These are phyloP conservation scores for Trematomus loennbergii DNA, from an alignment of 2,113 vertebrate species.

Conservation along the genomic window DNA sequence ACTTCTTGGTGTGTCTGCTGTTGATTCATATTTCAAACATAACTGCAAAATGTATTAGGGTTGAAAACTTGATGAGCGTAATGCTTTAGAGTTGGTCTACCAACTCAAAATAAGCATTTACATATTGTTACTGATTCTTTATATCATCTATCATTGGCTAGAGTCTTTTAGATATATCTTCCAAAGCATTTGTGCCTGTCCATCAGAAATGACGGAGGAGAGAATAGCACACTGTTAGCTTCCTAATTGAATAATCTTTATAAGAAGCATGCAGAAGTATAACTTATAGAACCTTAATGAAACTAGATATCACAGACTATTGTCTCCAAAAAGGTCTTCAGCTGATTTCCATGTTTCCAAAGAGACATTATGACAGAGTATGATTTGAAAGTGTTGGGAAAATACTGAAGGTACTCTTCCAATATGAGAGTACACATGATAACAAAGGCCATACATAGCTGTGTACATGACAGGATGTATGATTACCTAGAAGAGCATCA, in stretches of 20 bases:
- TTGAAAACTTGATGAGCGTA: conserved; percentile 70
- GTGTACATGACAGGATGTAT: too few relatives aligned
- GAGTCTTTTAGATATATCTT: too few relatives aligned
- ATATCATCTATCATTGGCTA: conserved; percentile 6
- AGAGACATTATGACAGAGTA: background rate
- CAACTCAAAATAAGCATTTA: conserved; percentile 83
- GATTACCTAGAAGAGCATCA: too few relatives aligned
- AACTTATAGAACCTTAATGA: background rate
- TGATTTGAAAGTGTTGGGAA: background rate
- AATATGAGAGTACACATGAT: too few relatives aligned
- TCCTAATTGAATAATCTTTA: background rate
- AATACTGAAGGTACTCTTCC: too few relatives aligned
- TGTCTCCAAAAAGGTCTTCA: conserved; percentile 4
- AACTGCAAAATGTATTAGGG: too few relatives aligned
- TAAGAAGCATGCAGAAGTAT: background rate
- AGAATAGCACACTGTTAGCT: background rate
- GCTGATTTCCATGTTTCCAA: background rate
- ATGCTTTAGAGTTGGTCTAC: conserved; percentile 72
- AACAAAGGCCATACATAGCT: too few relatives aligned
- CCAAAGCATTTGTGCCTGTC: too few relatives aligned
- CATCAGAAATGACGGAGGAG: background rate
- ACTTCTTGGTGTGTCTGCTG: too few relatives aligned
- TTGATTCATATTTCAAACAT: too few relatives aligned
- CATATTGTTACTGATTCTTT: conserved; percentile 6
- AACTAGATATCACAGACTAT: conserved; percentile 1